Evolutionary conservation across 2,797 vertebrate genomes (phyloP), one percentile per base, ranked within the genome.

Genomic region (Chiloscyllium punctatum): DNA sequence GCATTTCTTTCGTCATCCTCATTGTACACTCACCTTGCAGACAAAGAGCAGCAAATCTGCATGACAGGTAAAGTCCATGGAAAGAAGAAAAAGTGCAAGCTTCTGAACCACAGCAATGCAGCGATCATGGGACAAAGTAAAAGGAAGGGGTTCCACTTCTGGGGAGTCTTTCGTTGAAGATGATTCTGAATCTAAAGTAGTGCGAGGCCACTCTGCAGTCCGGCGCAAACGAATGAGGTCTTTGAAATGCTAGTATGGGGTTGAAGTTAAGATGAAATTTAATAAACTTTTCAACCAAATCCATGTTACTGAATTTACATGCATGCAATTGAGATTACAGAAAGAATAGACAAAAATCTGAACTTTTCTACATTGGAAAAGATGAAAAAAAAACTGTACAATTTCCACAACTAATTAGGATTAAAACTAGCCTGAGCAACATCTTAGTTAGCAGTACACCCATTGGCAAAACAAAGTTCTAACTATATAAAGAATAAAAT

Each of bases 11-110:
- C 18, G 33, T 66, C 16, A 68, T 68, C 37, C 30, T 69, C 90
- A 69, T 92, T 69, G 18, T 27, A 23, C 62, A 77, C 71, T 96
- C 97, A 99, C 99, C 99, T 99, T 99, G 98, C 99, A 99, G 96
- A 99, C 98, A 96, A 99, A 99, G 0, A 99, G 97, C 96, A 99
- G 98, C 96, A 99, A 98, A 97, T 99, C 99, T 21, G 99, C 99
- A 91, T 99, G 99, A 96, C 99, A 99, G 96, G 99, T 99, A 96
- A 99, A 99, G 97, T 99, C 99, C 99, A 99, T 99, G 84, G 99
- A 99, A 68, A 99, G 98, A 8, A 99, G 98, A 96, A 99, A 99
- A n/a, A 99, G 98, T 33, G 98, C 98, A 95, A 99, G 97, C 96
- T 99, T 99, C 97, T 99, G 99, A 94, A 99, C 99, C 95, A 99